These are phyloP conservation scores for Thunnus maccoyii DNA, from an alignment of 2,113 vertebrate species.

Conservation along the genomic window DNA sequence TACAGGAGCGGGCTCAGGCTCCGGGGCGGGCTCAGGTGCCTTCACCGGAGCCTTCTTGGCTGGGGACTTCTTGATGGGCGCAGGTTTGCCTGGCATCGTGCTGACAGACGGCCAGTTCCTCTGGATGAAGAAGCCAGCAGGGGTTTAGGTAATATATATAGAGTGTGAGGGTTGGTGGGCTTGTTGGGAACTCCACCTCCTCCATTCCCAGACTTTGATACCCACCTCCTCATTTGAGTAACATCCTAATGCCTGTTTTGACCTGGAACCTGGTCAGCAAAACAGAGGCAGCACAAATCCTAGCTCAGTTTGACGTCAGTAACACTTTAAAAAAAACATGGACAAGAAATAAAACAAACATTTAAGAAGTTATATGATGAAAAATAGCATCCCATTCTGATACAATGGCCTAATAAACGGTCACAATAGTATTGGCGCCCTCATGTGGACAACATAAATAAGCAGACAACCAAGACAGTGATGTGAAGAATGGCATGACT, in stretches of 20 bases:
- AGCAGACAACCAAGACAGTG: conserved; percentile 23
- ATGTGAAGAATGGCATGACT: conserved; percentile 79
- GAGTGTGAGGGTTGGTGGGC: conserved; percentile 2
- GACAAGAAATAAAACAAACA: not conserved
- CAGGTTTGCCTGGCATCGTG: conserved; percentile 74
- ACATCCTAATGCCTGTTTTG: conserved; percentile 14
- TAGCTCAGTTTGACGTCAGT: not conserved
- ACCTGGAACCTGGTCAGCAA: too few species aligned
- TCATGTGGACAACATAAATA: conserved; percentile 13
- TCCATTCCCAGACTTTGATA: conserved; percentile 53
- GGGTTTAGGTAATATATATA: conserved; percentile 71
- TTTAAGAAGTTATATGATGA: not conserved
- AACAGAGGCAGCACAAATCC: too few species aligned
- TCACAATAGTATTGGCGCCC: not conserved
- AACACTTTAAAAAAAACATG: not conserved
- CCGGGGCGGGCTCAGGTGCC: conserved; percentile 58
- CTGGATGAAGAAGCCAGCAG: conserved; percentile 27
- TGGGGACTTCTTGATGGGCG: conserved; percentile 79
- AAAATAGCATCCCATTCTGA: not conserved
- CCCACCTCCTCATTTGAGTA: not conserved
- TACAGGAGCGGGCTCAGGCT: conserved; percentile 17
- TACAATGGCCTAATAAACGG: not conserved
- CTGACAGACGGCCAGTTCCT: conserved; percentile 45
- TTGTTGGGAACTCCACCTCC: conserved; percentile 64
- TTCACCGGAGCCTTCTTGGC: conserved; percentile 74